These are phyloP conservation scores for Galemys pyrenaicus DNA, from an alignment of 2,113 vertebrate genomes.

Conservation along the genomic window DNA sequence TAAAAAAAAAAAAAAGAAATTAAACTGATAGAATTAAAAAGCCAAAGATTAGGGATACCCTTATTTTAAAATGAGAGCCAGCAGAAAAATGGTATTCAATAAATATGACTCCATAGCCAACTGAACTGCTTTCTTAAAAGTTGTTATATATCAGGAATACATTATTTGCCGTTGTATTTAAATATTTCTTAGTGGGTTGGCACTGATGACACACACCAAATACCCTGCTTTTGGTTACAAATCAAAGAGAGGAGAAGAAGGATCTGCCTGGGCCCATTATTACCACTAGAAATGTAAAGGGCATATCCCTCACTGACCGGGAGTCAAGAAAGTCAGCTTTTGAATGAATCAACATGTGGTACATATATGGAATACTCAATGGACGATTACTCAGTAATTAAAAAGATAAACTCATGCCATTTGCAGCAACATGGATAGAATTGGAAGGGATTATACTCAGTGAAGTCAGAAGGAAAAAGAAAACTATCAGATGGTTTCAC, in stretches of 20 bases:
- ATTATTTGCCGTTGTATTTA: neutral
- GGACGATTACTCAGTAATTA: too few relatives aligned
- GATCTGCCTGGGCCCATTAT: neutral
- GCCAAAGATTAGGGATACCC: neutral
- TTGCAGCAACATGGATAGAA: too few relatives aligned
- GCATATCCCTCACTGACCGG: neutral
- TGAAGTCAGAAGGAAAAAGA: too few relatives aligned
- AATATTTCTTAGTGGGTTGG: neutral
- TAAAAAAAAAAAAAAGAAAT: too few relatives aligned
- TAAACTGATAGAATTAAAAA: neutral
- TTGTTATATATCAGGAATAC: neutral
- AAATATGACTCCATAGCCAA: neutral
- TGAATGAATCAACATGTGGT: too few relatives aligned
- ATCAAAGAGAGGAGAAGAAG: slow-evolving; percentile 5
- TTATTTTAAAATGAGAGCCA: slow-evolving; percentile 30
- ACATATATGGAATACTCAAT: too few relatives aligned
- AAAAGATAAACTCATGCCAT: too few relatives aligned
- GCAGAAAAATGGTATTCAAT: neutral
- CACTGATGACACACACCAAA: neutral
- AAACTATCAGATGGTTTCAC: too few relatives aligned
- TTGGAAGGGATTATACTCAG: too few relatives aligned
- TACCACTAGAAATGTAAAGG: neutral
- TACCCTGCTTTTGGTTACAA: slow-evolving; percentile 19
- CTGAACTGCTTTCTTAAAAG: neutral
- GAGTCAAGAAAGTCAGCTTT: neutral